These are phyloP conservation scores for Ctenomys sociabilis DNA, from an alignment of 2,113 vertebrate genomes.

Conservation along the genomic window DNA sequence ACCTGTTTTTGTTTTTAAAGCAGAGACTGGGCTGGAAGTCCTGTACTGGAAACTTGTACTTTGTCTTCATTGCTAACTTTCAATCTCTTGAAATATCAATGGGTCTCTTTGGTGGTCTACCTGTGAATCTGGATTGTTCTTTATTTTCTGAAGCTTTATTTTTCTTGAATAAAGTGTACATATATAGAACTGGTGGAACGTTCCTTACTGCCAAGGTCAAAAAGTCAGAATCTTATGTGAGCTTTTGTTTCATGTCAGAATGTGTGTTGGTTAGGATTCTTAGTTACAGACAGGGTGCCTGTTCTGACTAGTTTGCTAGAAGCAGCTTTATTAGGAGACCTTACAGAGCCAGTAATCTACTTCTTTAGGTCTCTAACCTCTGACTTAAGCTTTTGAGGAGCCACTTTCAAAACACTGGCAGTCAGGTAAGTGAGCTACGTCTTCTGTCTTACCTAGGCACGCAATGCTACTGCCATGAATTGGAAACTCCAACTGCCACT, in stretches of 20 bases:
- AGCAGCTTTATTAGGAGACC: background rate
- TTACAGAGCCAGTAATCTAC: background rate
- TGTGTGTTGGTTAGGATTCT: background rate
- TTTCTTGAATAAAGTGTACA: background rate
- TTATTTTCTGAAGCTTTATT: background rate
- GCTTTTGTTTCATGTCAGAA: background rate
- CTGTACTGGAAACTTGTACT: background rate
- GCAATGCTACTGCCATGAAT: background rate
- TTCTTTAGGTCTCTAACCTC: background rate
- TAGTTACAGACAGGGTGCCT: background rate
- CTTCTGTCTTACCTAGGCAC: background rate
- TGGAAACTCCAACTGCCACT: background rate
- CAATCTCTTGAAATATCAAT: background rate
- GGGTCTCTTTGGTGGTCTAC: background rate
- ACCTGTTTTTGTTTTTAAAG: background rate
- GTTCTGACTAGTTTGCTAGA: background rate
- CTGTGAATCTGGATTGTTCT: background rate
- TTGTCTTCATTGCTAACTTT: background rate
- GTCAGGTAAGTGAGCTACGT: background rate
- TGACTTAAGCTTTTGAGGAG: background rate
- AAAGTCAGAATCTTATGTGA: background rate
- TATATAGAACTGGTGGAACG: background rate
- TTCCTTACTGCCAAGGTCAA: background rate
- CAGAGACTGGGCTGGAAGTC: background rate
- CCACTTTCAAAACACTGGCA: background rate